phyloP scores from a whole-genome alignment of 2,888 invertebrate species.

The Pseudococcus viburni region DNA sequence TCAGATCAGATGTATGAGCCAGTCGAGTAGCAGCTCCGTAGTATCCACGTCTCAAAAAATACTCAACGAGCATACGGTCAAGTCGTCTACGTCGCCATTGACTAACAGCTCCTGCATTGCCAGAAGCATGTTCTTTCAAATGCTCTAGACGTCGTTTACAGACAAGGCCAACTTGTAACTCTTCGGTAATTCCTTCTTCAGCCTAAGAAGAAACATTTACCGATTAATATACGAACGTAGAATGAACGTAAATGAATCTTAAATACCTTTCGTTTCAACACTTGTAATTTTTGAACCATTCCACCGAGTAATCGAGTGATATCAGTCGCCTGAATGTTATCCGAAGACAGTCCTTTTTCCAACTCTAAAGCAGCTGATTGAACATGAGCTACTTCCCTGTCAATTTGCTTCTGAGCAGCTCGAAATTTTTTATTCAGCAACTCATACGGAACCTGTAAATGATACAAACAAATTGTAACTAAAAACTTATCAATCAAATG shows the following conservation, averaged over 20 bases:
- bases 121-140: conserved; percentile 80
- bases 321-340: conserved; percentile 77
- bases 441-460: conserved; percentile 93
- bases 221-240: background rate
- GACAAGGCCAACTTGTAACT: conserved; percentile 89
- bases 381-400: conserved; percentile 92
- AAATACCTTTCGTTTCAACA: conserved; percentile 86
- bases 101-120: conserved; percentile 75
- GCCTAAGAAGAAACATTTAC: conserved; percentile 73
- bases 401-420: conserved; percentile 92
- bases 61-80: conserved; percentile 97
- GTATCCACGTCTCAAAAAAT: conserved; percentile 94
- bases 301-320: conserved; percentile 87
- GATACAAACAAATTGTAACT: background rate
- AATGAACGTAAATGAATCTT: background rate
- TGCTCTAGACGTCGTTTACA: conserved; percentile 95
- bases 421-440: conserved; percentile 97
- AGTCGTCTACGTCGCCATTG: conserved; percentile 90
- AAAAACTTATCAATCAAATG: background rate
- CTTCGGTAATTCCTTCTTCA: conserved; percentile 93
- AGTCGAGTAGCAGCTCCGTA: conserved; percentile 93
- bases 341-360: conserved; percentile 80
- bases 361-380: conserved; percentile 84
- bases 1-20: conserved; percentile 83
- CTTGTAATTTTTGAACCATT: conserved; percentile 90